These are phyloP conservation scores for Pycnonotus jocosus DNA, from an alignment of 2,113 vertebrate species.

Conservation along the genomic window DNA sequence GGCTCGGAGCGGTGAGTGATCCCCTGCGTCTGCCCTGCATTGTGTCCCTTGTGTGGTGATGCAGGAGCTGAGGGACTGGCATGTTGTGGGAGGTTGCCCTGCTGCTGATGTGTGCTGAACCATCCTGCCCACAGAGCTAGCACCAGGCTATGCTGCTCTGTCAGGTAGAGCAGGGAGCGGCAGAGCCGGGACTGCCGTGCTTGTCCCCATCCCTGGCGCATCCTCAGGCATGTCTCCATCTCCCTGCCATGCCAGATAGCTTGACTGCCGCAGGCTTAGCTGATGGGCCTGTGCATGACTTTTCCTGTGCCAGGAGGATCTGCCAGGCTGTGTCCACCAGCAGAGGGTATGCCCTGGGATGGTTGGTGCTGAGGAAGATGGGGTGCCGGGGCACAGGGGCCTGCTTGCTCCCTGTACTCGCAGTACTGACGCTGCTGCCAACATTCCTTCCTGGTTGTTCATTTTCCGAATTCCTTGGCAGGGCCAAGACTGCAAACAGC, in stretches of 20 bases:
- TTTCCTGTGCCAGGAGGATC: background rate
- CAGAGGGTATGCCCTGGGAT: background rate
- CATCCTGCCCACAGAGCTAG: background rate
- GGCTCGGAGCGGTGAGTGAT: constrained; percentile 85
- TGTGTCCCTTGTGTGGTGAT: fast-evolving
- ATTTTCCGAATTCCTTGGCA: constrained; percentile 82
- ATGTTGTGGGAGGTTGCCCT: background rate
- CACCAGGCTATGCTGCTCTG: background rate
- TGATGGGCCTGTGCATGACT: background rate
- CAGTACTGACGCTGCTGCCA: constrained; percentile 20
- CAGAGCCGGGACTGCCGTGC: fast-evolving
- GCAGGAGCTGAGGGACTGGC: background rate
- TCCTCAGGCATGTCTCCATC: background rate
- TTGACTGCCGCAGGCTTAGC: background rate
- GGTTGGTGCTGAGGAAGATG: background rate
- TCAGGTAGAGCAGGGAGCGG: background rate
- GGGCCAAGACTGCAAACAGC: constrained; percentile 76
- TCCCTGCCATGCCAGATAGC: fast-evolving
- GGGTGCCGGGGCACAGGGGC: background rate
- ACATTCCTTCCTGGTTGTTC: constrained; percentile 67
- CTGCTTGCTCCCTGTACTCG: constrained; percentile 5
- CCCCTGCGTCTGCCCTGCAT: fast-evolving
- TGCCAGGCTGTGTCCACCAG: background rate
- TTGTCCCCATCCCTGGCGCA: background rate
- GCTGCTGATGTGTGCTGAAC: background rate